Percentiles rank a stretch among this genome's conserved stretches.
Conservation (phyloP, 2,888 invertebrate genomes). For the Volucella inflata region DNA sequence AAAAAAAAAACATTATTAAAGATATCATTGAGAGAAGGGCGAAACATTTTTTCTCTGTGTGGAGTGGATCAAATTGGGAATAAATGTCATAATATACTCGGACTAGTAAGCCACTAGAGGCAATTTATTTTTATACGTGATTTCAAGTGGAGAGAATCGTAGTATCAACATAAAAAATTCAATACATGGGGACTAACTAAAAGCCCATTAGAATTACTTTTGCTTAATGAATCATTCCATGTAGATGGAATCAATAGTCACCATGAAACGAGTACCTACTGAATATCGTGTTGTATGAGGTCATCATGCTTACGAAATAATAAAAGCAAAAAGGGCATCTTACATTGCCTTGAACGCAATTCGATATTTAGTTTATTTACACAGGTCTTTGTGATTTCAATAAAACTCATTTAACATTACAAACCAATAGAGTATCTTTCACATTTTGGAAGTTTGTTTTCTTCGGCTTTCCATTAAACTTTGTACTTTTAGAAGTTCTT, state of each 20-base stretch:
- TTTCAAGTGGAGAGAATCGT: slow-evolving; percentile 33
- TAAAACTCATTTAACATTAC: no score
- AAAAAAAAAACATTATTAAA: slow-evolving; percentile 7
- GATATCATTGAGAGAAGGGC: slow-evolving; percentile 18
- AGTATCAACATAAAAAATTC: slow-evolving; percentile 34
- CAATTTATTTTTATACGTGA: slow-evolving; percentile 14
- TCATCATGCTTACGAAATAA: slow-evolving; percentile 16
- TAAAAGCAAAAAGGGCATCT: no score
- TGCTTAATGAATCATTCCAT: slow-evolving; percentile 17
- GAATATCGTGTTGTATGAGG: slow-evolving; percentile 16
- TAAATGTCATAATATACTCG: slow-evolving; percentile 1
- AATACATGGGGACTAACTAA: slow-evolving; percentile 28
- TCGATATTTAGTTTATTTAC: no score
- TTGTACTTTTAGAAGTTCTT: no score
- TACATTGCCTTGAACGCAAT: no score
- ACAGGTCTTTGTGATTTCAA: no score
- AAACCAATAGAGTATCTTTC: no score
- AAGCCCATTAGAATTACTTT: slow-evolving; percentile 38
- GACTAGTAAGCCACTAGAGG: slow-evolving; percentile 12
- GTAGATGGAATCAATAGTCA: not conserved
- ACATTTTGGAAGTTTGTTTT: no score
- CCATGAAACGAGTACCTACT: not conserved
- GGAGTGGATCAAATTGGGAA: slow-evolving; percentile 32
- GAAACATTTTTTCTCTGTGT: slow-evolving; percentile 14
- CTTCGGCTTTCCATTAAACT: no score